Evolutionary conservation across 2,888 invertebrate genomes (phyloP), one percentile per base, ranked within the genome.

Genomic region (Drosophila pseudotakahashii): DNA sequence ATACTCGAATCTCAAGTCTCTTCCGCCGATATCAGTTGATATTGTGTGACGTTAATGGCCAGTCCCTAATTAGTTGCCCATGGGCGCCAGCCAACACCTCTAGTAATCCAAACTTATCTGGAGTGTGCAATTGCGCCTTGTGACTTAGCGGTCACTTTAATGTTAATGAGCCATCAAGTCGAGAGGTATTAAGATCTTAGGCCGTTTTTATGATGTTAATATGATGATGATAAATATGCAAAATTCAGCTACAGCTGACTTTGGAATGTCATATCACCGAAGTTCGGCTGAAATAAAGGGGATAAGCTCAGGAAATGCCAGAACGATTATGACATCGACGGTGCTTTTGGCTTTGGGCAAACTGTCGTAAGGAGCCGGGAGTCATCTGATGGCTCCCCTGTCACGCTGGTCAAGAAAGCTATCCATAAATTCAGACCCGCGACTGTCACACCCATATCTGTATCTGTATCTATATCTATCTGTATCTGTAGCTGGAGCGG

Each of bases 401-500:
- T 79, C 41, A 55, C 44, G 57, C 19, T 41, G 53, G 53, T 54
- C 74, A 59, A 55, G 50, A 75, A 73, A 78, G 57, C 76, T 57
- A 37, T n/a, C 54, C 79, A 78, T 81, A 81, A 81, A 81, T 81
- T 81, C 54, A 67, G 72, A 69, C 88, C 78, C 76, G 85, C 78
- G 76, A 48, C 74, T 61, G 53, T 54, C 72, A 62, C 51, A 58
- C 6, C 36, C 58, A 30, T 7, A 30, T 30, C 30, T 30, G 30
- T 30, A 30, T 26, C 48, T 70, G 7, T 7, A 30, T 30, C 30
- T 30, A 7, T 30, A 30, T 26, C 48, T 70, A 75, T 51, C 66
- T 48, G 39, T 48, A 48, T 26, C 74, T 75, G 60, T 76, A 72
- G 81, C 75, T 61, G 61, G 61, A 44, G 55, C 47, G 62, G 30